These are phyloP conservation scores for Catharus minimus DNA, from an alignment of 2,113 vertebrate species.

Conservation along the genomic window DNA sequence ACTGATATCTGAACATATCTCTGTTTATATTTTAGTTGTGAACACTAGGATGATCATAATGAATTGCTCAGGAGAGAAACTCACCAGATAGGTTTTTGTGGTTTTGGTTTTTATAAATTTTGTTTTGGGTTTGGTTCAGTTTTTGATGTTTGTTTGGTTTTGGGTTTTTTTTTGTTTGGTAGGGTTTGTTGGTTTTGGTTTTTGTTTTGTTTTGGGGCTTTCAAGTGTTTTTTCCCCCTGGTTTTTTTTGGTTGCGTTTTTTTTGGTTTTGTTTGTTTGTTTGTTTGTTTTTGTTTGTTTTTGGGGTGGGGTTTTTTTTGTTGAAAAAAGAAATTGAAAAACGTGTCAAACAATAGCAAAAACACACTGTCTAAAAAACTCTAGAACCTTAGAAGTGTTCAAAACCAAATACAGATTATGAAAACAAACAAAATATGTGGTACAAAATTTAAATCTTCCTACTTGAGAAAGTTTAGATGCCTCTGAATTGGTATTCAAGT, in stretches of 20 bases:
- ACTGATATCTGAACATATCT: not conserved
- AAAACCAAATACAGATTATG: not conserved
- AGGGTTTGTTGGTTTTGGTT: too few relatives aligned
- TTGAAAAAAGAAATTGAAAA: not conserved
- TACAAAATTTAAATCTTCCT: not conserved
- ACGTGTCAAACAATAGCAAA: not conserved
- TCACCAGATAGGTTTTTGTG: not conserved
- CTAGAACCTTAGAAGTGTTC: not conserved
- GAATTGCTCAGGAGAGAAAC: not conserved
- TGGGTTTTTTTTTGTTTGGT: too few relatives aligned
- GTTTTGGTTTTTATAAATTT: not conserved
- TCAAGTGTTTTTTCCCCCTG: too few relatives aligned
- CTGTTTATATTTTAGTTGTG: not conserved
- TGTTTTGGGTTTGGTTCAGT: not conserved
- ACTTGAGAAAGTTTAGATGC: not conserved
- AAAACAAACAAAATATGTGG: not conserved
- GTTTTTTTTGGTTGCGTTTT: accelerated
- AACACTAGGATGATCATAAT: not conserved
- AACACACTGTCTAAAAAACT: not conserved
- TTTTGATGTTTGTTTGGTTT: not conserved
- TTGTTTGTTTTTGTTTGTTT: not conserved
- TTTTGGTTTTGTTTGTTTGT: not conserved
- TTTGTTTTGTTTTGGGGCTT: not conserved
- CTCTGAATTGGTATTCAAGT: not conserved
- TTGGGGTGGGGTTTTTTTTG: too few relatives aligned